A percentile compares a stretch with the other conserved stretches of the same genome.
Evolutionary conservation across 2,113 vertebrate species (phyloP).

Genomic region (Sarotherodon lohbergeri): DNA sequence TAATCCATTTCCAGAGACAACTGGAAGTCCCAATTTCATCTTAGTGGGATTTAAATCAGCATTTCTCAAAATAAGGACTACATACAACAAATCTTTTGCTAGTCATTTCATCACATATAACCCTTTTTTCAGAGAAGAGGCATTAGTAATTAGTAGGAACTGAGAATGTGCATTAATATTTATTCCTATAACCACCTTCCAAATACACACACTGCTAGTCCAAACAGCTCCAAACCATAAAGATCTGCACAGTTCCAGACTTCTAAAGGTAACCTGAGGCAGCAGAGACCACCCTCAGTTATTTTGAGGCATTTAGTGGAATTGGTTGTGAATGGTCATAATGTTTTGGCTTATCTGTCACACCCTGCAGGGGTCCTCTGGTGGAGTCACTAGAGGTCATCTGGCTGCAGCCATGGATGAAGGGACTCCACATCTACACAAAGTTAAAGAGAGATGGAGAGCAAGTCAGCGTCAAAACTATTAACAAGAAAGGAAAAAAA

Average conservation of each 20-base stretch:
- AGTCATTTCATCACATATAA: not conserved
- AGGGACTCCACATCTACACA: not conserved
- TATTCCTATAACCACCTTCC: not conserved
- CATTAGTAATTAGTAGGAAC: not conserved
- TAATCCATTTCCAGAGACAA: not conserved
- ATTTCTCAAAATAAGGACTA: not conserved
- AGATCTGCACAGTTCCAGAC: not conserved
- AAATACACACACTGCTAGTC: not conserved
- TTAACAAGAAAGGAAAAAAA: not conserved
- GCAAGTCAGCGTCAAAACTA: not conserved
- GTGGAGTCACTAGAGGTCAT: conserved; percentile 34
- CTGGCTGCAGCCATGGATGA: conserved; percentile 13
- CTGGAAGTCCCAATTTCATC: not conserved
- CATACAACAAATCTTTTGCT: not conserved
- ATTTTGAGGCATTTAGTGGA: not conserved
- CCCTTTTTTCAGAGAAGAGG: not conserved
- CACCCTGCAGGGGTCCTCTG: conserved; percentile 24
- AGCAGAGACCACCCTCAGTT: not conserved
- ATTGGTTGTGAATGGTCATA: not conserved
- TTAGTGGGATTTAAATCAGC: not conserved
- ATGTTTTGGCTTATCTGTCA: not conserved
- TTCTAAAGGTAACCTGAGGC: not conserved
- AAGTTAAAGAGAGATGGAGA: not conserved
- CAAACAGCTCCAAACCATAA: not conserved
- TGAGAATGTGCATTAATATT: not conserved